These are phyloP conservation scores for Neomorphus geoffroyi DNA, from an alignment of 2,797 vertebrate genomes.

Conservation along the genomic window DNA sequence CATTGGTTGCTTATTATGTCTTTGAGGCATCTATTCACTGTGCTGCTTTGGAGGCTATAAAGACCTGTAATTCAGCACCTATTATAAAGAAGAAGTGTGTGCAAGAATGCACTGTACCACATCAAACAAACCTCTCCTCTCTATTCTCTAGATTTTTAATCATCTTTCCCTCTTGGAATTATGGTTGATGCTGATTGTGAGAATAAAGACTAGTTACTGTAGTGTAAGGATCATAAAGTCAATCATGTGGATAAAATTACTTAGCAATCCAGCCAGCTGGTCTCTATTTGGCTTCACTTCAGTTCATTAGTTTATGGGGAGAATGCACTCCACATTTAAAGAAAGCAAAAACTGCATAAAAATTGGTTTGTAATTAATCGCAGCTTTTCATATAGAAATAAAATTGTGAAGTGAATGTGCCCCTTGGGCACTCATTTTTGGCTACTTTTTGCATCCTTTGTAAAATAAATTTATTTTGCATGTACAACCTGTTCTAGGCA, in stretches of 20 bases:
- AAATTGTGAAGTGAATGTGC: conserved; percentile 54
- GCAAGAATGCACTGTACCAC: conserved; percentile 73
- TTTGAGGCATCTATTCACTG: conserved; percentile 86
- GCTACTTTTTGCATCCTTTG: conserved; percentile 41
- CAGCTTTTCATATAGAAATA: conserved; percentile 75
- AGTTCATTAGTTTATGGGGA: conserved; percentile 82
- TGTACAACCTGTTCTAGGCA: conserved; percentile 24
- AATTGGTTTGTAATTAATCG: conserved; percentile 79
- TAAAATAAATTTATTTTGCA: conserved; percentile 46
- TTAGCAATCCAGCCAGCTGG: conserved; percentile 90
- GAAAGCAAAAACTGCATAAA: conserved; percentile 77
- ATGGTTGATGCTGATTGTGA: conserved; percentile 93
- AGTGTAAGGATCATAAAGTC: conserved; percentile 94
- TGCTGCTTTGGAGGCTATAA: conserved; percentile 75
- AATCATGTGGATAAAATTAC: conserved; percentile 97
- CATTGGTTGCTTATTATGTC: conserved; percentile 86
- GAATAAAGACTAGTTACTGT: conserved; percentile 92
- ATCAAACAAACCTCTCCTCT: conserved; percentile 75
- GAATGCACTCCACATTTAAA: conserved; percentile 79
- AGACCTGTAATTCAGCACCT: conserved; percentile 88
- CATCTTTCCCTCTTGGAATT: conserved; percentile 81
- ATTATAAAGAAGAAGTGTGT: conserved; percentile 82
- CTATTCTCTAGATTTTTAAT: conserved; percentile 82
- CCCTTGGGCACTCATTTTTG: conserved; percentile 49
- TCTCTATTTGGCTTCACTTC: conserved; percentile 83